Percentiles rank a stretch among this genome's conserved stretches.
Evolutionary conservation across 2,113 vertebrate species (phyloP).

Genomic region (Percina caprodes): DNA sequence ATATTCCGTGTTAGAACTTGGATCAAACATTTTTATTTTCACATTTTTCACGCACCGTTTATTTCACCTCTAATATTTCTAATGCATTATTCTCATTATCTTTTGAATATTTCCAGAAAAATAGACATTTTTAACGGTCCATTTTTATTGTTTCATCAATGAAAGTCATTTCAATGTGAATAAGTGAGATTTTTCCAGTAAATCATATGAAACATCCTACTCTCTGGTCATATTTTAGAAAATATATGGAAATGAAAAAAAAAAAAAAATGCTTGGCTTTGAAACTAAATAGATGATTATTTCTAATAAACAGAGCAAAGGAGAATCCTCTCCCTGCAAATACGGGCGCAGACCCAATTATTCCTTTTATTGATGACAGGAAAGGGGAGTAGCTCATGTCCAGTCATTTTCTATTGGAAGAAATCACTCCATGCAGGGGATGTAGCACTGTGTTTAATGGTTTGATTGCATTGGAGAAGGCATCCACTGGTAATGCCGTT

Average conservation of each 20-base stretch:
- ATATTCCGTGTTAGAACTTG: conserved; percentile 19
- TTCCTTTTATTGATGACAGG: conserved; percentile 76
- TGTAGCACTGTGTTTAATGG: conserved; percentile 77
- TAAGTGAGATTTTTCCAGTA: neutral
- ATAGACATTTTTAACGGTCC: neutral
- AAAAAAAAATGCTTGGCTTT: neutral
- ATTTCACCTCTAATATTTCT: neutral
- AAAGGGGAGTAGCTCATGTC: conserved; percentile 77
- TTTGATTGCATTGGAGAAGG: conserved; percentile 82
- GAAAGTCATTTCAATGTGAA: neutral
- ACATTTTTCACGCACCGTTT: neutral
- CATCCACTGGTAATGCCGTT: conserved; percentile 76
- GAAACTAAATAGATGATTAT: neutral
- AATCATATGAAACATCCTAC: neutral
- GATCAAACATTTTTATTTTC: conserved; percentile 32
- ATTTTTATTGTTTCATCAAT: neutral
- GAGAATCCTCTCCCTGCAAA: conserved; percentile 21
- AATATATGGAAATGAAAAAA: neutral
- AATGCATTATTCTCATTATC: neutral
- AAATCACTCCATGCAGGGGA: conserved; percentile 66
- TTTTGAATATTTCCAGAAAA: neutral
- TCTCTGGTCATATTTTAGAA: neutral
- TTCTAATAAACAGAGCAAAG: neutral
- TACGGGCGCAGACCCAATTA: conserved; percentile 34
- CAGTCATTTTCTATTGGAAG: conserved; percentile 76